Base-by-base conservation (phyloP, 2,888 invertebrate genomes). In the Pardosa pseudoannulata region DNA sequence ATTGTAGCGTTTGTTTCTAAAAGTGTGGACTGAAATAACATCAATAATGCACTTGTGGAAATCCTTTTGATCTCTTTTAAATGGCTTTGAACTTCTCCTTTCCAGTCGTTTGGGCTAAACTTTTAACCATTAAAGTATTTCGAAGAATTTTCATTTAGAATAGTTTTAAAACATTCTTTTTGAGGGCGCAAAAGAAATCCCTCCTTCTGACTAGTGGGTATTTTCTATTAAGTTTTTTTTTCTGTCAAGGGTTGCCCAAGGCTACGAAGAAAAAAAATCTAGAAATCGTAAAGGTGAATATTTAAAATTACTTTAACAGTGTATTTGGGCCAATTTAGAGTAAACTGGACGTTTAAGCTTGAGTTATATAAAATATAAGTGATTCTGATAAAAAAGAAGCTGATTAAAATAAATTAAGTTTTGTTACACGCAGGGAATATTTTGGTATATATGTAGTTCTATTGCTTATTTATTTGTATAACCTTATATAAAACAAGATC, bases 11-110 rank as follows among this genome's bases (percentile, higher is more conserved):
- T n/a, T n/a, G n/a, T n/a, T 36, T 36, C 36, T 36, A 36, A 36
- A 36, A 36, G 6, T 36, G 6, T 5, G 9, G 46, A 16, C 46
- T 46, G 46, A 16, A 46, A 46, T 46, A 46, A 16, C 46, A 46
- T 46, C 46, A 46, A 46, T 46, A 46, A 46, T 46, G 46, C 46
- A 46, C 1, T 46, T 46, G 46, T 16, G 46, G 5, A 46, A 46
- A 46, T 46, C 46, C 2, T 16, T 46, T 46, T 46, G 46, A 46
- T 46, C 46, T 46, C 46, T 46, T 46, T 46, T 46, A 46, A 46
- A 46, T 46, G 46, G 16, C 46, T 46, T 16, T 46, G 46, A 46
- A 46, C 11, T 46, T 46, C 16, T 46, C 46, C 16, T 46, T 46
- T n/a, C n/a, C n/a, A 16, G 46, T 46, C 7, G 46, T 46, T 46